Evolutionary conservation across 2,113 vertebrate genomes (phyloP), one percentile per base, ranked within the genome.

Genomic region (Porphyrio hochstetteri): DNA sequence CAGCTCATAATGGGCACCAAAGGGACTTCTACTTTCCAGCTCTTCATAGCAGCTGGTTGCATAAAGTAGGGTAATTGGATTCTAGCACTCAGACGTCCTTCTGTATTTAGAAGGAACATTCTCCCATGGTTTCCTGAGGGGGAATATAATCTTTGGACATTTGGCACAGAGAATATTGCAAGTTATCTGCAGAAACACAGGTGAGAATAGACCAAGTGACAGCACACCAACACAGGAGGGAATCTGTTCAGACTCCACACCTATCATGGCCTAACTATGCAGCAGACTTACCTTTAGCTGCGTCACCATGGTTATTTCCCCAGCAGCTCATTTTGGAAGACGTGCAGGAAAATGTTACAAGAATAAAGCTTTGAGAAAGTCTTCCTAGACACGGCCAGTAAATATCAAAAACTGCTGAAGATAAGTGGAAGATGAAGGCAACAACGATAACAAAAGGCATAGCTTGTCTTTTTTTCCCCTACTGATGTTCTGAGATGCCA

Each of bases 11-110:
- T 57, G 57, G 10, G 25, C 24, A 86, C 48, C 25, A 80, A 67
- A 70, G 79, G 81, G 86, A 72, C 53, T 88, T 79, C 70, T 85
- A 48, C 82, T 83, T 91, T 60, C 64, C 79, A 55, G n/a, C 31
- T 83, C 59, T 82, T 82, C 42, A 46, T 27, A 94, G 71, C 70
- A 96, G 71, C 44, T 83, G 79, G 52, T 35, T 90, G 90, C 87
- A 72, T 80, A 80, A 80, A 90, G 64, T 18, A 82, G 25, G 23
- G 29, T 90, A 86, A 93, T 96, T 67, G 63, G 33, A 93, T 86
- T 83, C 17, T n/a, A 91, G 67, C 44, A 77, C 44, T 95, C 70
- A 82, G 57, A 38, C 0, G 10, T 46, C 55, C 55, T 91, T 64
- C 53, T 81, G 23, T 29, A 83, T 74, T 83, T 67, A 82, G 59